These are phyloP conservation scores for Dyspetes luteomarginatus DNA, from an alignment of 2,888 invertebrate species.

Conservation along the genomic window DNA sequence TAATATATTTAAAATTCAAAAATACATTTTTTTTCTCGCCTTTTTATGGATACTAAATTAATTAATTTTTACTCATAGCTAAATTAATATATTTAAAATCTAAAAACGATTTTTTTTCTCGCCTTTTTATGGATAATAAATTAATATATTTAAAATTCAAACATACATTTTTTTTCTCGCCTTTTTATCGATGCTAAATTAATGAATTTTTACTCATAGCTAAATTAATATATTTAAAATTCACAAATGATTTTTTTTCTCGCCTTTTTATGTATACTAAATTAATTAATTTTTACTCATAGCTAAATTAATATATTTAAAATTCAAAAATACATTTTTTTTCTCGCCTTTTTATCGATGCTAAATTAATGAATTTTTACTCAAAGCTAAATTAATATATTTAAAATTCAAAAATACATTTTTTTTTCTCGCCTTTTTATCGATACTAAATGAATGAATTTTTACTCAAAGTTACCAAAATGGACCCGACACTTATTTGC, in stretches of 20 bases:
- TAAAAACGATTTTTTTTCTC: too few species aligned
- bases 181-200: neutral
- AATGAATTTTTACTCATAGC: constrained; percentile 83
- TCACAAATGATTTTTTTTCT: too few species aligned
- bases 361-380: constrained; percentile 5
- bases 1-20: too few species aligned
- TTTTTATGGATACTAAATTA: neutral
- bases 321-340: neutral
- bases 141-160: neutral
- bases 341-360: neutral
- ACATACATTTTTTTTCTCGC: neutral
- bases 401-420: neutral
- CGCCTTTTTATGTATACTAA: neutral
- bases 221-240: constrained; percentile 85
- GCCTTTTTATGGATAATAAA: neutral
- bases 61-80: constrained; percentile 84
- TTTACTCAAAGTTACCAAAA: constrained; percentile 91
- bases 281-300: constrained; percentile 21
- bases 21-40: neutral
- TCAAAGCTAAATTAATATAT: too few species aligned
- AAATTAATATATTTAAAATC: constrained; percentile 82
- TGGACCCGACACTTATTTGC: constrained; percentile 97
- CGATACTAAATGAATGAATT: constrained; percentile 2
- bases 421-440: neutral
- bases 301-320: too few species aligned